These are phyloP conservation scores for Acestrorhynchus altus DNA, from an alignment of 2,797 vertebrate genomes.

Conservation along the genomic window DNA sequence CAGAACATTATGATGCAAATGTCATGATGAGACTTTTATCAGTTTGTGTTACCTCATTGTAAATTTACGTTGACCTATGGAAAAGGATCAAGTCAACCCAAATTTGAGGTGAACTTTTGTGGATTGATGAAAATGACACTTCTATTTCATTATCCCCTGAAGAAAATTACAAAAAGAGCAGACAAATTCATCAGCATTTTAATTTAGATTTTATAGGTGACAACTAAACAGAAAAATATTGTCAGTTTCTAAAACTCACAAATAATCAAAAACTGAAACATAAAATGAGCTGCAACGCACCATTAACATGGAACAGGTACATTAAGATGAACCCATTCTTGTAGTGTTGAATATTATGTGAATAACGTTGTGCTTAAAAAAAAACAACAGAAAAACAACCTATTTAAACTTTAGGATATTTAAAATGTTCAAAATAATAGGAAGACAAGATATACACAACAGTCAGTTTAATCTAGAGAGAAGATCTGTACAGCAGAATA, in stretches of 20 bases:
- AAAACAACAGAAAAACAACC: slow-evolving; percentile 87
- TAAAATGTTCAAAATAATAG: slow-evolving; percentile 85
- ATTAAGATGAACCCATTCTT: slow-evolving; percentile 66
- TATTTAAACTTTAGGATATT: slow-evolving; percentile 92
- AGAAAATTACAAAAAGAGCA: slow-evolving; percentile 16
- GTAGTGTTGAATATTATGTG: slow-evolving; percentile 77
- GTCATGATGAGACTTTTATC: too few relatives aligned
- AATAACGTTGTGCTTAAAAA: slow-evolving; percentile 81
- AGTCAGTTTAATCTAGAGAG: slow-evolving; percentile 81
- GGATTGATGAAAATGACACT: too few relatives aligned
- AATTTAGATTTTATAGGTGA: slow-evolving; percentile 78
- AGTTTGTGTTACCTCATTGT: too few relatives aligned
- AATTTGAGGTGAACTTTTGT: too few relatives aligned
- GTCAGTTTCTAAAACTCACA: slow-evolving; percentile 74
- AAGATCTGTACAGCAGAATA: slow-evolving; percentile 82
- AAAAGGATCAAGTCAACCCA: too few relatives aligned
- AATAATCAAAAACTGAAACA: slow-evolving; percentile 72
- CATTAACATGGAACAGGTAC: slow-evolving; percentile 71
- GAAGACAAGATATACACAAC: slow-evolving; percentile 91
- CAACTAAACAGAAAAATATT: slow-evolving; percentile 75
- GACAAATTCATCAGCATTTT: slow-evolving; percentile 70
- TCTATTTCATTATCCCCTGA: too few relatives aligned
- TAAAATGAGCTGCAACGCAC: slow-evolving; percentile 59
- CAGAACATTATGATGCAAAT: too few relatives aligned
- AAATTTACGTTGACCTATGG: too few relatives aligned